Base-by-base conservation (phyloP, 35 echinoderm and acorn worm species). In the Holothuria glaberrima region DNA sequence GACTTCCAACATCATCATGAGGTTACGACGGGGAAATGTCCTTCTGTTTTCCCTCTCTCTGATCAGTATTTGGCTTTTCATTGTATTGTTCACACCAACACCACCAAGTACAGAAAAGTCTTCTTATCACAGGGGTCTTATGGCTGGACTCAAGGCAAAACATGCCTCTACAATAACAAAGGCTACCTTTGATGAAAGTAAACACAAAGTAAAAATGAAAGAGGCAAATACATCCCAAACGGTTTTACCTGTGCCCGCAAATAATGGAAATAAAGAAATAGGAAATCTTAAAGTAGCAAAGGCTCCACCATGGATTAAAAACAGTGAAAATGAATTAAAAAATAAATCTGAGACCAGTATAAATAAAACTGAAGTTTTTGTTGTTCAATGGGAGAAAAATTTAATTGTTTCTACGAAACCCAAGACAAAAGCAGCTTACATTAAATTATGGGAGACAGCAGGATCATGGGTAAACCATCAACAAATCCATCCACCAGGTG, bases 381-480 rank as follows among this genome's bases (percentile, higher is more conserved):
- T 52, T 22, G 31, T 87, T 28, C 85, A 70, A 71, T 87, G 60
- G 28, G 94, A 95, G 58, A 28, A 26, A 20, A 90, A 95, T 56
- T 88, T 95, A 34, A 7, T 86, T 28, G 86, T 91, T 22, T 33
- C 12, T 3, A 59, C 58, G 0, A 85, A 74, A 29, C 64, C 86
- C 38, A 75, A 57, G 28, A 74, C 48, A 9, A 70, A 44, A 46
- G 33, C 35, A 28, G 69, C 86, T 0, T 88, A 68, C 59, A 48
- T 13, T 30, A 86, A 27, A 32, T 30, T 98, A n/a, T 98, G 96
- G 96, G 56, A 73, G 26, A 75, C 69, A 25, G 93, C 96, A 22
- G 93, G 45, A 25, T 74, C 69, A 14, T 98, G 96, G 96, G 96
- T 98, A 7, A 92, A 80, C 0, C 46, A 80, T 20, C 25, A 41